Evolutionary conservation across 53 echinoderm and acorn worm genomes (phyloP).

Genomic region (Mesocentrotus franciscanus): DNA sequence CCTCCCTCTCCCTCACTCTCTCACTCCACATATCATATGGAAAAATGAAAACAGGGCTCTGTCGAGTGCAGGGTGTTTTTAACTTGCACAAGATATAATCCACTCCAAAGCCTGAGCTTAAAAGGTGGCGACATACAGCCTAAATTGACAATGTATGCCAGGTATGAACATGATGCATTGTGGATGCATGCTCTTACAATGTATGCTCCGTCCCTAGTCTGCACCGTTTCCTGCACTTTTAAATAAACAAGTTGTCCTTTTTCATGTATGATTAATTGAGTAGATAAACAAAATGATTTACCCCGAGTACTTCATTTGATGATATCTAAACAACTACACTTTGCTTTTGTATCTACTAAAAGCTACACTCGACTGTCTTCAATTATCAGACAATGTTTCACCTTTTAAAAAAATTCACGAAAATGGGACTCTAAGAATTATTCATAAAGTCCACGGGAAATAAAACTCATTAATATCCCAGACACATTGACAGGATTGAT

Average conservation of each 20-base stretch:
- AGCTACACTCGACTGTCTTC: neutral
- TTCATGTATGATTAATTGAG: neutral
- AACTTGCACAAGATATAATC: conserved; percentile 14
- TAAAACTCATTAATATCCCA: no score
- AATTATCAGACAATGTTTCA: neutral
- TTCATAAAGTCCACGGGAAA: neutral
- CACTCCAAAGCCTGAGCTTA: neutral
- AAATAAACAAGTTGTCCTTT: neutral
- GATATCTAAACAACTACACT: neutral
- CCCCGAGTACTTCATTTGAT: neutral
- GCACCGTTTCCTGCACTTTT: neutral
- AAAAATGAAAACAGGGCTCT: neutral
- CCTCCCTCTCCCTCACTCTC: neutral
- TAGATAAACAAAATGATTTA: neutral
- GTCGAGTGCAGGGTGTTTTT: neutral
- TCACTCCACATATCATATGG: conserved; percentile 9
- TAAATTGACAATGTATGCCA: conserved; percentile 36
- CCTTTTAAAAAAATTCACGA: neutral
- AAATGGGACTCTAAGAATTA: neutral
- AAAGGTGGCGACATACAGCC: neutral
- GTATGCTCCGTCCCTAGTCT: neutral
- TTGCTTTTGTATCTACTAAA: neutral
- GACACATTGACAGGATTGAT: no score
- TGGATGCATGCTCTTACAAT: neutral
- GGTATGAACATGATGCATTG: neutral